Evolutionary conservation across 35 echinoderm and acorn worm genomes (phyloP).

Genomic region (Amphiura filiformis): DNA sequence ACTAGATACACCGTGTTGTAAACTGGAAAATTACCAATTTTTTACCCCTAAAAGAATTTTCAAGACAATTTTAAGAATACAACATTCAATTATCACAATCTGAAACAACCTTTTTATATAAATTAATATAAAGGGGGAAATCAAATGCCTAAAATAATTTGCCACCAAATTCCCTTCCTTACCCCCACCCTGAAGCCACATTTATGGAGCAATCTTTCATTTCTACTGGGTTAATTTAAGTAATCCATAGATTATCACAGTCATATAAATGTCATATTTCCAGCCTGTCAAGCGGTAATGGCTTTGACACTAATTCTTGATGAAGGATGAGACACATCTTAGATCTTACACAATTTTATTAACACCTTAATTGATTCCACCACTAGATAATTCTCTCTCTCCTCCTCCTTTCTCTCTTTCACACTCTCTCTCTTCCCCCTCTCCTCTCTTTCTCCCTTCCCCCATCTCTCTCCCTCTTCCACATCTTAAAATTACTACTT

Average conservation of each 20-base stretch:
- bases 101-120: too few relatives aligned
- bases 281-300: background rate
- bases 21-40: too few relatives aligned
- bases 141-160: too few relatives aligned
- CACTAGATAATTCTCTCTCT: background rate
- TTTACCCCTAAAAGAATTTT: too few relatives aligned
- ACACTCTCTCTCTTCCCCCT: background rate
- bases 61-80: too few relatives aligned
- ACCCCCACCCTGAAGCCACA: background rate
- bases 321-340: background rate
- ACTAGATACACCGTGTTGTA: too few relatives aligned
- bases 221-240: background rate
- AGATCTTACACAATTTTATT: background rate
- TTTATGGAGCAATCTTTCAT: background rate
- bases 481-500: too few relatives aligned
- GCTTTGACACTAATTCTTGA: background rate
- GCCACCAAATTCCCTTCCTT: too few relatives aligned
- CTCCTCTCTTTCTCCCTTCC: background rate
- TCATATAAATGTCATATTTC: conserved; percentile 2
- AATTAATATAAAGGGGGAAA: background rate
- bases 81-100: too few relatives aligned
- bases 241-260: conserved; percentile 3
- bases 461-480: background rate
- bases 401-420: background rate
- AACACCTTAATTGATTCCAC: background rate